Percentiles rank a stretch among this genome's conserved stretches.
phyloP scores from a whole-genome alignment of 1,140 invertebrate species.

The Pseudachorutes palmiensis region DNA sequence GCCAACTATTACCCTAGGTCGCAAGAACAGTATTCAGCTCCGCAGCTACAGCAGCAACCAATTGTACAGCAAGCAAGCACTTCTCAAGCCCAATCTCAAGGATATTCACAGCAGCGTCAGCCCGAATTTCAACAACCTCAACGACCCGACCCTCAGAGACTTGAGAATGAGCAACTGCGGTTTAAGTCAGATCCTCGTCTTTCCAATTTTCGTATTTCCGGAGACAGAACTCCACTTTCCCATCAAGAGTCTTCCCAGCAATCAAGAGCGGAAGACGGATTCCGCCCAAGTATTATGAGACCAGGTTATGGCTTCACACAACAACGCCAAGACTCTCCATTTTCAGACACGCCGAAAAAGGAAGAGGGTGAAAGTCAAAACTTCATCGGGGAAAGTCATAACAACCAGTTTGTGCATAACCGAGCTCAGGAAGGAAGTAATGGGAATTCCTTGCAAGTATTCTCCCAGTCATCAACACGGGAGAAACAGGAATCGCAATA shows the following conservation, averaged over 20 bases:
- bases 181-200: background rate
- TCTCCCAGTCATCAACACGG: background rate
- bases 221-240: background rate
- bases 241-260: background rate
- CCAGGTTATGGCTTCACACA: background rate
- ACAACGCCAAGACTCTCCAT: background rate
- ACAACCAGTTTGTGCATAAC: no score
- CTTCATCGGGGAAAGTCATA: no score
- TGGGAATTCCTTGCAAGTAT: background rate
- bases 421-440: background rate
- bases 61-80: no score
- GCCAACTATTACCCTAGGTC: background rate
- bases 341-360: background rate
- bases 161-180: background rate
- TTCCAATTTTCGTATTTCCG: background rate
- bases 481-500: no score
- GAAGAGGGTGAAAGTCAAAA: background rate
- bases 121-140: background rate
- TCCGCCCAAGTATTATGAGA: background rate
- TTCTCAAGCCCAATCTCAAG: conserved; percentile 7
- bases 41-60: background rate
- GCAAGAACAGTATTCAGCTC: background rate
- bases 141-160: no score
- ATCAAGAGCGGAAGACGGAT: background rate
- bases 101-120: background rate